Conservation (phyloP, 92 coral and sea anemone genomes). For the Porites lobata region DNA sequence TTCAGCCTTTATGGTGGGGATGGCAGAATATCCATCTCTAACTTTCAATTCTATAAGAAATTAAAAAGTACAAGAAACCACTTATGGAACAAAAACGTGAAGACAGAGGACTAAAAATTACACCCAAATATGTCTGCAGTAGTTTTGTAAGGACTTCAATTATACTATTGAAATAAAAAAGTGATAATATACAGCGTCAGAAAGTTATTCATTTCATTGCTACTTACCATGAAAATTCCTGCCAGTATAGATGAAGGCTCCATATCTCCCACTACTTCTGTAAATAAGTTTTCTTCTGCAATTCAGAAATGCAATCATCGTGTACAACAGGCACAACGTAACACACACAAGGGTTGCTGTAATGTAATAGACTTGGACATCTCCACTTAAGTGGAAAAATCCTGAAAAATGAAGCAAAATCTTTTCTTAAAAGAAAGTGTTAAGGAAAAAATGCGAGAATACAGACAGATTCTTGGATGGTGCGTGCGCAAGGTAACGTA, state of each 20-base stretch:
- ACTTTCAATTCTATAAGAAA: background rate
- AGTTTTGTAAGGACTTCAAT: background rate
- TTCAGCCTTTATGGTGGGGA: background rate
- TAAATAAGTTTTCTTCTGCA: slow-evolving; percentile 1
- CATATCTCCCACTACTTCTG: background rate
- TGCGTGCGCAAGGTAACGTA: no score
- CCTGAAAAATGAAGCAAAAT: background rate
- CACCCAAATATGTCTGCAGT: no score
- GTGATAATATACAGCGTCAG: background rate
- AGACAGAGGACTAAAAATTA: no score
- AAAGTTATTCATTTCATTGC: background rate
- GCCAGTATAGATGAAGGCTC: background rate
- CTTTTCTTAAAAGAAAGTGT: no score
- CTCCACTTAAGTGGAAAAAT: background rate
- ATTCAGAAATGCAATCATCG: background rate
- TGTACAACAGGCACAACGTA: background rate
- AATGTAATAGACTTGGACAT: background rate
- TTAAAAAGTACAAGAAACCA: background rate
- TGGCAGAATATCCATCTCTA: background rate
- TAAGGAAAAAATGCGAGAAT: no score
- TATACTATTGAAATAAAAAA: no score
- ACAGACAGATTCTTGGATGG: no score
- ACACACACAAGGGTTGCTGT: background rate
- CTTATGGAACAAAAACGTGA: no score
- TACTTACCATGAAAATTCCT: background rate